These are phyloP conservation scores for Antigone vipio DNA, from an alignment of 2,113 vertebrate genomes.

Conservation along the genomic window DNA sequence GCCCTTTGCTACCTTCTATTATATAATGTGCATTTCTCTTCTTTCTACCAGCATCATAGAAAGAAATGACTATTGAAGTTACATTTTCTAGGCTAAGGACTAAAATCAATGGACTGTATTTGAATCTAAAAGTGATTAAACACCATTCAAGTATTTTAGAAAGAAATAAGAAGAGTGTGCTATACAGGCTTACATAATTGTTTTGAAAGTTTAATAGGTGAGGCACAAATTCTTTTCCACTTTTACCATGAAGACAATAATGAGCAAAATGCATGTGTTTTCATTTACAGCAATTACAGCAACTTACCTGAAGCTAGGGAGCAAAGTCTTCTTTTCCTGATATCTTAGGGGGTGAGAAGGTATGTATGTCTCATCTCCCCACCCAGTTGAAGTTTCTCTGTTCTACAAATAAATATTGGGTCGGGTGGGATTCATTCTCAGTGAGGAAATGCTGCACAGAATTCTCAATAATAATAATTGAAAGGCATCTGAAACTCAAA, in stretches of 20 bases:
- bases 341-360: not conserved
- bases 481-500: not conserved
- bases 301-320: not conserved
- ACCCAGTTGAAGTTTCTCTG: not conserved
- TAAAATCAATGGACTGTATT: not conserved
- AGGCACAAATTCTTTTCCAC: not conserved
- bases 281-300: not conserved
- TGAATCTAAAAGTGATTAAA: not conserved
- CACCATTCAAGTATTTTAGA: not conserved
- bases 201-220: not conserved
- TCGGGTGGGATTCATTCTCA: not conserved
- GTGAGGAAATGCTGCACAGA: not conserved
- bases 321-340: not conserved
- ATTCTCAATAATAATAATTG: not conserved
- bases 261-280: not conserved
- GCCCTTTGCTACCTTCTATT: not conserved
- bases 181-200: not conserved
- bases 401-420: not conserved
- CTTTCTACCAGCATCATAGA: not conserved
- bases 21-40: not conserved
- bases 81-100: not conserved
- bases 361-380: not conserved
- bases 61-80: not conserved
- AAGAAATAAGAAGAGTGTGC: not conserved
- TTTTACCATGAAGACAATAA: not conserved